Base-by-base conservation (phyloP, 2,888 invertebrate species). In the Drosophila cracens region DNA sequence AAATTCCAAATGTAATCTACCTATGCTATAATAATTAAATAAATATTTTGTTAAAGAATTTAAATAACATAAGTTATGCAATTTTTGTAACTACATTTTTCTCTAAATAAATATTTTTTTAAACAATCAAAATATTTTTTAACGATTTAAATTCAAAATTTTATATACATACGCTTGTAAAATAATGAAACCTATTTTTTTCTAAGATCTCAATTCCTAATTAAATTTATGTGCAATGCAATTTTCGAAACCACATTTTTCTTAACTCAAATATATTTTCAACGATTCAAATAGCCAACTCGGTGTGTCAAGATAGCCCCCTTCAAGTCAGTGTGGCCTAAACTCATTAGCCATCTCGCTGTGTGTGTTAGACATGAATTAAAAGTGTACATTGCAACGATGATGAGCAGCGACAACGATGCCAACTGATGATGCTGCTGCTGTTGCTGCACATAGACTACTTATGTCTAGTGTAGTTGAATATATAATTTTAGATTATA, bases 401-500 rank as follows among this genome's bases (percentile, higher is more conserved):
- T 69, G 48, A 71, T 66, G 71, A 71, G 75, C 56, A 57, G 79
- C 65, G 66, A 72, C 71, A 81, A 71, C 70, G 77, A 65, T 61
- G 76, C 75, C 56, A 73, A 52, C 61, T 59, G 51, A 54, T 57
- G 58, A 48, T 56, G 60, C 58, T 70, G 70, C 61, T 36, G 29
- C 29, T 34, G 13, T 13, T 58, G 57, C 36, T 51, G 74, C 74
- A 70, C 63, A 65, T 58, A 64, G 73, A 59, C 64, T 68, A 53
- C 78, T 79, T 79, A 78, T 78, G 63, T 43, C 48, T 16, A 57
- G 59, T 71, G 61, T 31, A 36, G 43, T 40, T 66, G 36, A 53
- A 58, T 76, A 82, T 87, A 87, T 87, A 89, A 87, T 87, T 87
- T 83, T 87, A 89, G 87, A 85, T 79, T 83, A 81, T 88, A 87